Conservation (phyloP, 2,888 invertebrate species). For the Eilema caniola region DNA sequence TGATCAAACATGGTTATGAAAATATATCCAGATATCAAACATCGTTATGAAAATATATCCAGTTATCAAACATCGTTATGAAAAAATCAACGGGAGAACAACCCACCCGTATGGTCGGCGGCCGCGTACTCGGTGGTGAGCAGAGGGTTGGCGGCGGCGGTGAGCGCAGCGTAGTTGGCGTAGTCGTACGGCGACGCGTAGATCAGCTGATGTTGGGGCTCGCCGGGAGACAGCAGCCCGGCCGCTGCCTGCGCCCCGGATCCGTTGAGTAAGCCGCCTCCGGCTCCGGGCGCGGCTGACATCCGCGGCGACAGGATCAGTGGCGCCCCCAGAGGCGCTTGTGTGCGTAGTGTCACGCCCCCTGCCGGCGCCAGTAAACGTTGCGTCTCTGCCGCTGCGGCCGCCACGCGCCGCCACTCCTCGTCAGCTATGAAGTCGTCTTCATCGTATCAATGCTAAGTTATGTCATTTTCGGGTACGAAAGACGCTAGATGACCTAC, state of each 20-base stretch:
- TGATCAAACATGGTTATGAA: too few relatives aligned
- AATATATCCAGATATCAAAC: too few relatives aligned
- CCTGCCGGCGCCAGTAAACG: conserved; percentile 88
- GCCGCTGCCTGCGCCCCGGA: conserved; percentile 75
- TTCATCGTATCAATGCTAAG: conserved; percentile 80
- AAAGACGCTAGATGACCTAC: not conserved
- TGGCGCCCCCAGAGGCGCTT: conserved; percentile 95
- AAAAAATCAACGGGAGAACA: conserved; percentile 85
- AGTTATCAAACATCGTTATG: conserved; percentile 63
- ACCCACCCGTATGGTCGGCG: conserved; percentile 98
- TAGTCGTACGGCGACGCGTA: conserved; percentile 96
- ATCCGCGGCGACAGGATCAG: conserved; percentile 96
- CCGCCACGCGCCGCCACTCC: conserved; percentile 94
- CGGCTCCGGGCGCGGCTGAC: conserved; percentile 93
- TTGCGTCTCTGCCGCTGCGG: conserved; percentile 93
- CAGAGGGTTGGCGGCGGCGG: conserved; percentile 92
- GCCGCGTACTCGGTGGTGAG: conserved; percentile 93
- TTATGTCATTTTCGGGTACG: conserved; percentile 36
- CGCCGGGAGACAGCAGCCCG: conserved; percentile 85
- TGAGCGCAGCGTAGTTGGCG: conserved; percentile 95
- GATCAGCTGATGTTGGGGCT: conserved; percentile 93
- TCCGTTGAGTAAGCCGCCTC: conserved; percentile 89
- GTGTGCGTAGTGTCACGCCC: conserved; percentile 89
- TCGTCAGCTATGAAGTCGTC: conserved; percentile 90
- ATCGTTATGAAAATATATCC: too few relatives aligned